Conservation (phyloP, 2,113 vertebrate species). For the Rhynchopsitta pachyrhyncha region DNA sequence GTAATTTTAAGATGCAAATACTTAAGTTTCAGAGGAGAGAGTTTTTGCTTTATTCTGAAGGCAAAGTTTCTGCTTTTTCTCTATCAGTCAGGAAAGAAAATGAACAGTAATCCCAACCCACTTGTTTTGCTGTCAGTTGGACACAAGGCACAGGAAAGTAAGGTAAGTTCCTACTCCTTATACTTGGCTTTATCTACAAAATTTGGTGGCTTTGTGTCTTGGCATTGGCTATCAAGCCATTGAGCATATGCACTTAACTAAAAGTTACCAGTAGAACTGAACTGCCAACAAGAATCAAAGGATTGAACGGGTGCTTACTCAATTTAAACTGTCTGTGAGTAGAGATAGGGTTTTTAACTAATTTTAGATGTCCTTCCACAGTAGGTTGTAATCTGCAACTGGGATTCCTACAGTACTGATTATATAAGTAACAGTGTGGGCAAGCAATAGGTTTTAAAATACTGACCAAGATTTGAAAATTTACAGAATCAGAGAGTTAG, state of each 20-base stretch:
- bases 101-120: constrained; percentile 91
- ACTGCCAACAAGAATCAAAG: neutral
- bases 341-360: neutral
- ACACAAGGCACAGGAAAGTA: constrained; percentile 87
- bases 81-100: constrained; percentile 91
- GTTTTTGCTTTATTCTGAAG: constrained; percentile 13
- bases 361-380: neutral
- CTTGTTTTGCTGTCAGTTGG: constrained; percentile 91
- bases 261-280: neutral
- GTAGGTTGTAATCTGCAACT: neutral
- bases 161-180: constrained; percentile 78
- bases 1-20: neutral
- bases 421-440: neutral
- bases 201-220: neutral
- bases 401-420: neutral
- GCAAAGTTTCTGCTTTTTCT: constrained; percentile 41
- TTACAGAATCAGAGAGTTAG: neutral
- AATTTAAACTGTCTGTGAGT: neutral
- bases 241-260: neutral
- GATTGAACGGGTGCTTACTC: neutral
- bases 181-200: neutral
- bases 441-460: neutral
- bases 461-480: neutral
- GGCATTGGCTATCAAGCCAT: neutral
- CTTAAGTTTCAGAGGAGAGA: neutral